A percentile compares a stretch with the other conserved stretches of the same genome.
These are phyloP conservation scores for Pseudorhombus dupliciocellatus DNA, from an alignment of 2,113 vertebrate genomes.

Conservation along the genomic window DNA sequence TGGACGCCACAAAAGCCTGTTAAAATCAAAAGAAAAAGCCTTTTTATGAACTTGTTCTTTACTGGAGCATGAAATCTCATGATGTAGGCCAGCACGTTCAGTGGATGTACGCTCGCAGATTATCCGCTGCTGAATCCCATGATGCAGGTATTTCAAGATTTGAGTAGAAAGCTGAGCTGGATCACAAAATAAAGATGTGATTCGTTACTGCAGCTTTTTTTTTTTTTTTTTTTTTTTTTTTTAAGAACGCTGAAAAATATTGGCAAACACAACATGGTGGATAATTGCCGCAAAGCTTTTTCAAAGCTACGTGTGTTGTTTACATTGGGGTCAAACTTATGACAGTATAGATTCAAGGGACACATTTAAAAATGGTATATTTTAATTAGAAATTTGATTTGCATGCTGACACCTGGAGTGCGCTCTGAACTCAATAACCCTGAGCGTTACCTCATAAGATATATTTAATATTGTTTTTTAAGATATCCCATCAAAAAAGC, in stretches of 20 bases:
- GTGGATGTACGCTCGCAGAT: conserved; percentile 8
- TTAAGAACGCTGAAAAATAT: neutral
- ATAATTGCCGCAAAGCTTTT: neutral
- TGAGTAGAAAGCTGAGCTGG: neutral
- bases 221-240: neutral
- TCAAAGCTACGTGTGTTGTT: neutral
- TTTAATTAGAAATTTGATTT: no score
- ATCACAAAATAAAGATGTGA: neutral
- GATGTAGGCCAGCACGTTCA: conserved; percentile 20
- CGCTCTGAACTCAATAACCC: no score
- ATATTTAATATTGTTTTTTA: no score
- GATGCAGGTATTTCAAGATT: conserved; percentile 17
- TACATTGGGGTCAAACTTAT: neutral
- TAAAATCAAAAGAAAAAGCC: neutral
- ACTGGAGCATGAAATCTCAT: conserved; percentile 59
- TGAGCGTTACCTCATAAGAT: no score
- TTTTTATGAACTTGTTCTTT: conserved; percentile 54
- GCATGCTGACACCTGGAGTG: no score
- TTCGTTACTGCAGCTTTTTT: neutral
- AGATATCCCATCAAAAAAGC: no score
- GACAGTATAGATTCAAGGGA: neutral
- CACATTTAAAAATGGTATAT: no score
- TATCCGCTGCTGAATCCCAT: conserved; percentile 3
- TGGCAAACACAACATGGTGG: neutral
- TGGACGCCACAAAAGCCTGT: conserved; percentile 17